Conservation (phyloP, 1,140 invertebrate species). For the Maniola jurtina region DNA sequence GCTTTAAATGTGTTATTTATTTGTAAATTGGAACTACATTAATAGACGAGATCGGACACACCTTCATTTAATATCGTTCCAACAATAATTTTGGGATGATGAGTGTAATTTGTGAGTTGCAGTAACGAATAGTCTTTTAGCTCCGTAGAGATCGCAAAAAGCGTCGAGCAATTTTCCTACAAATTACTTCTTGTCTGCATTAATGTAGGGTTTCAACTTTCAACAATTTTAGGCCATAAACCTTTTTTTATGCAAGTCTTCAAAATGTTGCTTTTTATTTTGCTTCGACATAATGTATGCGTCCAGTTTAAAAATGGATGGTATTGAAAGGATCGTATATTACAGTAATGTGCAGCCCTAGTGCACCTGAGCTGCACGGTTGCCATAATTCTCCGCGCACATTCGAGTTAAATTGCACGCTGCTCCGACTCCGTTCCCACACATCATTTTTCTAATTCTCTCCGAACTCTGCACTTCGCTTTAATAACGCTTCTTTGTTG, state of each 20-base stretch:
- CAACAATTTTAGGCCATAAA: slow-evolving; percentile 9
- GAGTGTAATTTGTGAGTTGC: slow-evolving; percentile 58
- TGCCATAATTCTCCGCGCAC: slow-evolving; percentile 71
- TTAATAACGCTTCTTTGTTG: slow-evolving; percentile 56
- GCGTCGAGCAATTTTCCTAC: slow-evolving; percentile 44
- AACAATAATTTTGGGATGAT: slow-evolving; percentile 63
- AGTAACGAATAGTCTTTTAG: slow-evolving; percentile 33
- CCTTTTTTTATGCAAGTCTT: not conserved
- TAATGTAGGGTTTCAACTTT: slow-evolving; percentile 32
- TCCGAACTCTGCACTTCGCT: slow-evolving; percentile 58
- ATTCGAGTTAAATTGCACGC: slow-evolving; percentile 67
- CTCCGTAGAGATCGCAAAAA: slow-evolving; percentile 42
- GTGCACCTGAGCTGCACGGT: slow-evolving; percentile 54
- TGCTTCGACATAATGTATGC: slow-evolving; percentile 9
- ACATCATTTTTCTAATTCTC: slow-evolving; percentile 75
- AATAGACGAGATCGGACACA: slow-evolving; percentile 64
- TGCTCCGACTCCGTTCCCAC: slow-evolving; percentile 66
- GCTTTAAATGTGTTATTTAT: slow-evolving; percentile 75
- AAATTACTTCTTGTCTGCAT: slow-evolving; percentile 36
- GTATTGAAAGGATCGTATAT: slow-evolving; percentile 32
- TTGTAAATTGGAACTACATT: slow-evolving; percentile 72
- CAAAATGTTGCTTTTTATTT: slow-evolving; percentile 3
- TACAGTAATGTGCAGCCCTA: slow-evolving; percentile 45
- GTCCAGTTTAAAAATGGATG: slow-evolving; percentile 2
- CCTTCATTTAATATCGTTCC: slow-evolving; percentile 75